A percentile compares a stretch with the other conserved stretches of the same genome.
Evolutionary conservation across 2,888 invertebrate species (phyloP).

Genomic region (Drosophila rellima): DNA sequence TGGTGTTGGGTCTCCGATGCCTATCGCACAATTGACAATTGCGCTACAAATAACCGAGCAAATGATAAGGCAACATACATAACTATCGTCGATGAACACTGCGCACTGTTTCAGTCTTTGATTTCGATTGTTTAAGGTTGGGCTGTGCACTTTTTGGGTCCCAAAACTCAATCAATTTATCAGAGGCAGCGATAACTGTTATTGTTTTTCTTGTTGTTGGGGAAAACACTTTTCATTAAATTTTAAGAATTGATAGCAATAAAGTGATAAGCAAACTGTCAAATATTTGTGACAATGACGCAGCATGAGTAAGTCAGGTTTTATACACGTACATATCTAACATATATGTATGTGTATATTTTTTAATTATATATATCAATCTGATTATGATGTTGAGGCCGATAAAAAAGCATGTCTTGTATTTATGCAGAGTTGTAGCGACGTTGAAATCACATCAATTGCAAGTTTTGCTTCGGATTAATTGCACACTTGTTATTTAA

Average conservation of each 20-base stretch:
- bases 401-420: conserved; percentile 9
- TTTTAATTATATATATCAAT: conserved; percentile 1
- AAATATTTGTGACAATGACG: conserved; percentile 39
- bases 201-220: conserved; percentile 40
- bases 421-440: conserved; percentile 1
- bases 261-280: conserved; percentile 77
- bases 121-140: conserved; percentile 59
- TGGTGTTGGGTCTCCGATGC: conserved; percentile 50
- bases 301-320: conserved; percentile 36
- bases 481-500: conserved; percentile 17
- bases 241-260: conserved; percentile 72
- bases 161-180: conserved; percentile 80
- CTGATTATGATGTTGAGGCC: conserved; percentile 24
- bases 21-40: conserved; percentile 79
- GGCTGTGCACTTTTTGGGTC: conserved; percentile 34
- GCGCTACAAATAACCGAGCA: conserved; percentile 66
- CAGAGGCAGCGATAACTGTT: conserved; percentile 60
- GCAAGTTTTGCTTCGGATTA: conserved; percentile 24
- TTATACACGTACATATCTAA: neutral
- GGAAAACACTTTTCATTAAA: conserved; percentile 78
- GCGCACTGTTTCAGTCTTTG: conserved; percentile 47
- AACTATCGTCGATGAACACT: conserved; percentile 44
- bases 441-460: conserved; percentile 60
- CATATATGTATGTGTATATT: neutral
- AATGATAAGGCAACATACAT: conserved; percentile 61